A percentile compares a stretch with the other conserved stretches of the same genome.
These are phyloP conservation scores for Bombycilla garrulus DNA, from an alignment of 2,113 vertebrate genomes.

Conservation along the genomic window DNA sequence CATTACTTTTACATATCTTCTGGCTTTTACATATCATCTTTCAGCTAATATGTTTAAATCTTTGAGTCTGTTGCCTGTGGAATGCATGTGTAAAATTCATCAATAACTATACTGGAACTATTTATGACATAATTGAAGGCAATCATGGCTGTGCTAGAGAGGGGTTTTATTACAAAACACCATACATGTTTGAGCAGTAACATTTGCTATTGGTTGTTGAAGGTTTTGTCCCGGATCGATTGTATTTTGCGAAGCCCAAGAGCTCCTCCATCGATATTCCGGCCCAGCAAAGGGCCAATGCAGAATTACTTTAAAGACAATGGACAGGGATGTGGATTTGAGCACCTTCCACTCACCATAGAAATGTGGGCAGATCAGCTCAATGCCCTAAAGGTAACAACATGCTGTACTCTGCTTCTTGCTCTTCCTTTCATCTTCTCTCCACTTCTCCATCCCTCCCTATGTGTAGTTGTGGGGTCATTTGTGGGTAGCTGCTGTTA, in stretches of 20 bases:
- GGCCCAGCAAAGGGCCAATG: constrained; percentile 52
- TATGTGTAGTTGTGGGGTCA: fast-evolving
- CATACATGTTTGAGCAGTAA: neutral
- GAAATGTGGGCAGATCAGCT: constrained; percentile 87
- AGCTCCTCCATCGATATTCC: constrained; percentile 71
- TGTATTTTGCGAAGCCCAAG: constrained; percentile 73
- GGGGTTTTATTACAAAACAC: neutral
- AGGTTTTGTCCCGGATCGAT: constrained; percentile 80
- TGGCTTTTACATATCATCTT: neutral
- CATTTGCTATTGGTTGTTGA: neutral
- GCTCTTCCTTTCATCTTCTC: neutral
- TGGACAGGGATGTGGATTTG: constrained; percentile 66
- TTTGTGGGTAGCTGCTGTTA: neutral
- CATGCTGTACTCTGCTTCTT: neutral
- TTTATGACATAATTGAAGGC: neutral
- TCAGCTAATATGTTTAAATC: neutral
- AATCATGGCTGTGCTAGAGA: neutral
- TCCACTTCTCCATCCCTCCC: neutral
- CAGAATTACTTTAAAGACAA: neutral
- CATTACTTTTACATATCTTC: neutral
- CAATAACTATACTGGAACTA: neutral
- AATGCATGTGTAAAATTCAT: neutral
- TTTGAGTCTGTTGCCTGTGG: neutral
- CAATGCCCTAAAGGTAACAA: constrained; percentile 77
- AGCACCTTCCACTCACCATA: constrained; percentile 78